Percentiles rank a stretch among this genome's conserved stretches.
Conservation (phyloP, 2,113 vertebrate genomes). For the Zosterops japonicus region DNA sequence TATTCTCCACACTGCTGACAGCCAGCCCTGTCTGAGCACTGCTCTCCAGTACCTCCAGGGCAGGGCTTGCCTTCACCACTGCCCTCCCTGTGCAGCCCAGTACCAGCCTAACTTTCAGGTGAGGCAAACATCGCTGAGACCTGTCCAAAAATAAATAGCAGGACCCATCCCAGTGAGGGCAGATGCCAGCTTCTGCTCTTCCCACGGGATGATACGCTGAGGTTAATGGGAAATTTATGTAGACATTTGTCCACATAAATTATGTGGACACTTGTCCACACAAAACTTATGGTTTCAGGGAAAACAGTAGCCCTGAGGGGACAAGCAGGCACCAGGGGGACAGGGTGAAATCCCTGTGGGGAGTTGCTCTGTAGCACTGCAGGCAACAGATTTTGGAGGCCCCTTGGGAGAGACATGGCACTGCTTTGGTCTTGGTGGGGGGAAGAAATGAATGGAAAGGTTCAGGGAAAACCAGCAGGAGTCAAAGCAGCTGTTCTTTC, state of each 20-base stretch:
- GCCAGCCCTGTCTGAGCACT: background rate
- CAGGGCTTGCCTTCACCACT: background rate
- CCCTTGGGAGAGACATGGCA: background rate
- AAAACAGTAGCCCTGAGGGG: background rate
- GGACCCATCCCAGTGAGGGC: background rate
- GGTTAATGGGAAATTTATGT: background rate
- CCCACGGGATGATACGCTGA: background rate
- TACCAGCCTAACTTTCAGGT: background rate
- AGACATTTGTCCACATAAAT: too few species aligned
- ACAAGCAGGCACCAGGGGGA: background rate
- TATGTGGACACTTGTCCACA: too few species aligned
- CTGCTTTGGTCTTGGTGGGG: background rate
- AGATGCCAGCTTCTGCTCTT: background rate
- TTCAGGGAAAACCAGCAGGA: background rate
- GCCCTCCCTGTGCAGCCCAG: background rate
- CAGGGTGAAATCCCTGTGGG: background rate
- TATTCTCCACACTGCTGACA: conserved; percentile 70
- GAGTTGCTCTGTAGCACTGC: fast-evolving
- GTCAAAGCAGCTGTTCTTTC: background rate
- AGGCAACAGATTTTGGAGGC: background rate
- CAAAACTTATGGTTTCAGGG: background rate
- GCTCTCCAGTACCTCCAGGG: background rate
- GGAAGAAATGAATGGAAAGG: background rate
- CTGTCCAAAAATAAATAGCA: background rate
- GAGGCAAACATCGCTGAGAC: background rate